phyloP scores from a whole-genome alignment of 2,797 vertebrate genomes.

The Cetoscarus ocellatus region DNA sequence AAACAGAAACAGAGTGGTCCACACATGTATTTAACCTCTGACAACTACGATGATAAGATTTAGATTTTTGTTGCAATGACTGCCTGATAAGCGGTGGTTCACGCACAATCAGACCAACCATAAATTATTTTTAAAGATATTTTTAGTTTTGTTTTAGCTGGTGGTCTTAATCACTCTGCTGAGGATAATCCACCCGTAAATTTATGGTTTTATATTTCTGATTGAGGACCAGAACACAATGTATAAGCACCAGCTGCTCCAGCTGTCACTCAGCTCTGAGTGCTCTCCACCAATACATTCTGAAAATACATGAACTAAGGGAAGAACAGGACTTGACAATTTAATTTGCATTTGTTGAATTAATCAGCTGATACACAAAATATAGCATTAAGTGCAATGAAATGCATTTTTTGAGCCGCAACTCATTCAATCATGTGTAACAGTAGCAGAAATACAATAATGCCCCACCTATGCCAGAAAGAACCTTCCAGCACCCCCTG shows the following conservation, averaged over 20 bases:
- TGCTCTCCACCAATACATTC: background rate
- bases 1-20: background rate
- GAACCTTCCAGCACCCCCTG: too few relatives aligned
- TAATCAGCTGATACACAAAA: too few relatives aligned
- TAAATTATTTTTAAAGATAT: background rate
- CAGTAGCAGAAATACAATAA: too few relatives aligned
- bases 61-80: background rate
- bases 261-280: conserved; percentile 1
- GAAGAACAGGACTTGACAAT: too few relatives aligned
- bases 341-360: too few relatives aligned
- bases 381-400: too few relatives aligned
- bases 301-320: too few relatives aligned
- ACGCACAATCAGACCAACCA: background rate
- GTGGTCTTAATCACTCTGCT: background rate
- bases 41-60: background rate
- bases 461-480: too few relatives aligned
- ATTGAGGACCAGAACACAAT: background rate
- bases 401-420: too few relatives aligned
- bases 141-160: background rate
- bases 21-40: conserved; percentile 1
- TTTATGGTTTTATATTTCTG: background rate
- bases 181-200: background rate
- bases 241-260: background rate
- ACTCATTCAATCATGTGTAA: too few relatives aligned
- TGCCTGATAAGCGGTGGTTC: background rate